Evolutionary conservation across 2,113 vertebrate genomes (phyloP).

Genomic region (Noctilio leporinus): DNA sequence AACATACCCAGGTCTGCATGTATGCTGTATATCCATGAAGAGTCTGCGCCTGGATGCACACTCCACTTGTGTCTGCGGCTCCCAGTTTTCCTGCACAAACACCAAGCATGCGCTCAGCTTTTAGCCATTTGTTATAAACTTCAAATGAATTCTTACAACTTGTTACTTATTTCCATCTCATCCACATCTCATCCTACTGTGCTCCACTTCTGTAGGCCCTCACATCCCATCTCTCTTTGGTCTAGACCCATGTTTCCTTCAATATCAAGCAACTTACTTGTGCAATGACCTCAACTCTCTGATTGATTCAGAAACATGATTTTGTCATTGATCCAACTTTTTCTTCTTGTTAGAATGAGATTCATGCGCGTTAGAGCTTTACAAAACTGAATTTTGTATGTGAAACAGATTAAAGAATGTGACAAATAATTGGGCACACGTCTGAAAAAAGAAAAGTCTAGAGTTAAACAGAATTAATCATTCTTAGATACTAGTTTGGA

Average conservation of each 20-base stretch:
- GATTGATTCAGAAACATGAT: not conserved
- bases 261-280: not conserved
- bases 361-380: not conserved
- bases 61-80: not conserved
- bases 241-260: not conserved
- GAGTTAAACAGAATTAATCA: not conserved
- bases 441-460: not conserved
- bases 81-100: not conserved
- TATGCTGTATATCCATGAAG: not conserved
- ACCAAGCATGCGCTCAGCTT: not conserved
- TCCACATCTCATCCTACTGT: not conserved
- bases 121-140: not conserved
- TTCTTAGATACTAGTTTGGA: not conserved
- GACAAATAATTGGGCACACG: not conserved
- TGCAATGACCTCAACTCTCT: not conserved
- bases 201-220: not conserved
- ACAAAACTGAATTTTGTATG: not conserved
- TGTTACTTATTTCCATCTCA: not conserved
- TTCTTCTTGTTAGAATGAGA: not conserved
- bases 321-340: not conserved
- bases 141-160: not conserved
- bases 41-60: not conserved
- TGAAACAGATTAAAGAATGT: not conserved
- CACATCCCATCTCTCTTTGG: not conserved
- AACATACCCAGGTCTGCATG: not conserved